Percentiles rank a stretch among this genome's conserved stretches.
phyloP scores from a whole-genome alignment of 1,140 invertebrate genomes.

The Dendrolimus kikuchii region DNA sequence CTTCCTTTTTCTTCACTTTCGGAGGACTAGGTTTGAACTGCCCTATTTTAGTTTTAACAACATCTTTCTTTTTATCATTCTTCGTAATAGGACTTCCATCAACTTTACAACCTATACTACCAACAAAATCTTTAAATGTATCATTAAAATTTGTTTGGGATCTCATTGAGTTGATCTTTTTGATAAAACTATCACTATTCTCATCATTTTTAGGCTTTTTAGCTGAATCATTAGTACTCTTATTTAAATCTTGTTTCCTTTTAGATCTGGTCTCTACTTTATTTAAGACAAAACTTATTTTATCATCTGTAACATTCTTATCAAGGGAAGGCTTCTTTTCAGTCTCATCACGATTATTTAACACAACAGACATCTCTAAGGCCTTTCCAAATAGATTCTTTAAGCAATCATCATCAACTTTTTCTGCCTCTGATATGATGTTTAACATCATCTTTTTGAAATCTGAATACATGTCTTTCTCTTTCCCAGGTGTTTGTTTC shows the following conservation, averaged over 20 bases:
- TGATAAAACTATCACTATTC: not conserved
- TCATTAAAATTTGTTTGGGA: constrained; percentile 39
- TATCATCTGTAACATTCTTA: constrained; percentile 14
- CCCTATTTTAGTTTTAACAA: constrained; percentile 41
- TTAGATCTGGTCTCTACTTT: not conserved
- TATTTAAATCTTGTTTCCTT: not conserved
- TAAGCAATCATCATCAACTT: constrained; percentile 23
- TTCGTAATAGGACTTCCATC: constrained; percentile 11
- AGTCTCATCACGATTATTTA: constrained; percentile 26
- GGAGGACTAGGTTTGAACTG: constrained; percentile 35
- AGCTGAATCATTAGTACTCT: not conserved
- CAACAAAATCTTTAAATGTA: constrained; percentile 45
- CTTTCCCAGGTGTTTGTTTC: constrained; percentile 3
- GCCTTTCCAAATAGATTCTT: constrained; percentile 35
- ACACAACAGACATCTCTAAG: constrained; percentile 36
- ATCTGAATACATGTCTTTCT: constrained; percentile 32
- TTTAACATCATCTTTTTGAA: constrained; percentile 40
- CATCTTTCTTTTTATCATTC: constrained; percentile 15
- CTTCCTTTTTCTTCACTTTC: constrained; percentile 5
- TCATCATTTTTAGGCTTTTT: constrained; percentile 1
- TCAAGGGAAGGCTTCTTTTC: constrained; percentile 4
- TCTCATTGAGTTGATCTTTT: not conserved
- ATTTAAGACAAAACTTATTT: constrained; percentile 12
- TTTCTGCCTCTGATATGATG: constrained; percentile 29
- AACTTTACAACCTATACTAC: constrained; percentile 15